Base-by-base conservation (phyloP, 1,140 invertebrate species). In the Varroa destructor region DNA sequence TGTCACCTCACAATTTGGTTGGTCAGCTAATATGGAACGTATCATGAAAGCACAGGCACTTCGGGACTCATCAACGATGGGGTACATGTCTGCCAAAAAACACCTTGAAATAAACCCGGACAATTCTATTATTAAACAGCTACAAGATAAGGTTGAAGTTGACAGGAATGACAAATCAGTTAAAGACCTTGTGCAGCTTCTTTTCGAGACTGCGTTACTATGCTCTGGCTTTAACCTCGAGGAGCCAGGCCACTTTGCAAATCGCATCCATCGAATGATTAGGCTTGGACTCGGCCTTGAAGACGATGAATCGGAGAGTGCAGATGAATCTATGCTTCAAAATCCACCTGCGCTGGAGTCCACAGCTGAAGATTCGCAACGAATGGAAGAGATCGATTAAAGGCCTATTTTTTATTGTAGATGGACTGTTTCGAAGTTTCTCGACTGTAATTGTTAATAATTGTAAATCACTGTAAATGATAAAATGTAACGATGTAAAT, bases 11-110 rank as follows among this genome's bases (percentile, higher is more conserved):
- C 93, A 98, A 79, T 98, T 95, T 79, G 94, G 95, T 64, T 98
- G 94, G 96, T 92, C 94, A 6, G 94, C 95, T 1, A 99, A 99
- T 81, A 99, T 99, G 95, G 96, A 99, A 79, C 86, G 95, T 72
- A 98, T 99, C 81, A 98, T 98, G 94, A 98, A 98, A 80, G 95
- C 94, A 0, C 93, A 97, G 79, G 93, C 93, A 54, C 84, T 97
- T 0, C 82, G 91, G 42, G 95, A 98, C 77, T 90, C 91, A 0
- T 91, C 90, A 36, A 97, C 95, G 71, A 95, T 97, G 92, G 91
- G 92, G 64, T 98, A 98, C 83, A 97, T 97, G 94, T 89, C 93
- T n/a, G 92, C 93, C 58, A 91, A 90, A 81, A 97, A 97, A 80
- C 91, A 97, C 75, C 82, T 98, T 4, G 95, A 99, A 82, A 92